These are phyloP conservation scores for Melinaea marsaeus DNA, from an alignment of 2,888 invertebrate genomes.

Conservation along the genomic window DNA sequence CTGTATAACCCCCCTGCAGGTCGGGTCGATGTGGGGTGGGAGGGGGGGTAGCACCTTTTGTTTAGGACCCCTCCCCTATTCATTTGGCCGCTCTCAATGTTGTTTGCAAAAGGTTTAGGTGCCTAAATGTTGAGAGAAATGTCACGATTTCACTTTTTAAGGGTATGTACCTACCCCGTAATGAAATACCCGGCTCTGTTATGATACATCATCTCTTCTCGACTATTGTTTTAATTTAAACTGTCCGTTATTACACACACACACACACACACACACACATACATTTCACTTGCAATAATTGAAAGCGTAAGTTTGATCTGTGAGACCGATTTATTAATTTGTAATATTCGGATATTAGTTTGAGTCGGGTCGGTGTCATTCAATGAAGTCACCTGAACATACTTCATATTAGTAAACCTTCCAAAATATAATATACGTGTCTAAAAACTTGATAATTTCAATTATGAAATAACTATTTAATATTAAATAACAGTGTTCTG, in stretches of 20 bases:
- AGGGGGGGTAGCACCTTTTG: constrained; percentile 73
- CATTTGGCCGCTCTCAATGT: constrained; percentile 69
- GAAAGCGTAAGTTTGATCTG: too few species aligned
- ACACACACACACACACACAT: not conserved
- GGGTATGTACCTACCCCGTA: constrained; percentile 34
- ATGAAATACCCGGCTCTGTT: constrained; percentile 29
- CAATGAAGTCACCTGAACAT: too few species aligned
- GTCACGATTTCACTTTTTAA: constrained; percentile 73
- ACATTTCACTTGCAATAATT: too few species aligned
- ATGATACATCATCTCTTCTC: constrained; percentile 1
- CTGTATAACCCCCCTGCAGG: constrained; percentile 46
- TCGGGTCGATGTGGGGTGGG: constrained; percentile 57
- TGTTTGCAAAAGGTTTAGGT: constrained; percentile 76
- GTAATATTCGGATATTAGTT: too few species aligned
- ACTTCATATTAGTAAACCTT: too few species aligned
- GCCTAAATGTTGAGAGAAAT: constrained; percentile 73
- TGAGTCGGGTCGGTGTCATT: too few species aligned
- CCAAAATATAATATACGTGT: too few species aligned
- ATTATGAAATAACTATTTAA: too few species aligned
- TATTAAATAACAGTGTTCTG: too few species aligned
- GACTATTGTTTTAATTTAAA: not conserved
- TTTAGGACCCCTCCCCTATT: constrained; percentile 69
- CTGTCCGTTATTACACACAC: not conserved
- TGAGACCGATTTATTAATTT: too few species aligned
- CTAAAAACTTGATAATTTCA: too few species aligned